These are phyloP conservation scores for Neolamprologus tretocephalus DNA, from an alignment of 2,113 vertebrate genomes.

Conservation along the genomic window DNA sequence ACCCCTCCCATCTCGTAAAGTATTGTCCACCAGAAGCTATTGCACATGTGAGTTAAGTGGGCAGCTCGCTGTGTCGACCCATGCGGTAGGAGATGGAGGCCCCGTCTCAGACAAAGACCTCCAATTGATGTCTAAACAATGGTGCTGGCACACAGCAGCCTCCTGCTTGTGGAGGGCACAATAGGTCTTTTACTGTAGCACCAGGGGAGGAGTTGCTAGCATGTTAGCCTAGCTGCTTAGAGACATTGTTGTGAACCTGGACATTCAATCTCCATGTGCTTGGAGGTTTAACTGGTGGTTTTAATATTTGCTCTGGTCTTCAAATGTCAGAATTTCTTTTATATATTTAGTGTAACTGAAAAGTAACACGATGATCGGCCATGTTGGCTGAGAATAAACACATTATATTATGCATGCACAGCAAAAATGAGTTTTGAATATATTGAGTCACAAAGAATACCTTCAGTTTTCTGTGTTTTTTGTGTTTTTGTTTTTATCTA, in stretches of 20 bases:
- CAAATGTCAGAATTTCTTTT: neutral
- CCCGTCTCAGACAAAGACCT: constrained; percentile 43
- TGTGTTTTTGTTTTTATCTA: neutral
- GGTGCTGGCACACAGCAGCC: constrained; percentile 55
- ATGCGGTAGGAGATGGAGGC: neutral
- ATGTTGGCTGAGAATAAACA: neutral
- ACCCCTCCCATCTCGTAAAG: neutral
- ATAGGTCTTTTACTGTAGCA: constrained; percentile 24
- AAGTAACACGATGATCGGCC: rapidly evolving
- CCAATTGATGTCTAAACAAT: constrained; percentile 52
- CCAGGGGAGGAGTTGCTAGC: neutral
- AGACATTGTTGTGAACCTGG: neutral
- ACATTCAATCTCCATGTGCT: neutral
- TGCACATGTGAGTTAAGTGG: constrained; percentile 13
- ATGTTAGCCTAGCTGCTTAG: neutral
- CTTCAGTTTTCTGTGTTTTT: rapidly evolving
- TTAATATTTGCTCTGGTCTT: neutral
- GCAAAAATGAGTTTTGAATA: neutral
- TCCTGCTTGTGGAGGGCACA: constrained; percentile 32
- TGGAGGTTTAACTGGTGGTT: neutral
- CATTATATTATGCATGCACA: neutral
- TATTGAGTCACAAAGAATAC: neutral
- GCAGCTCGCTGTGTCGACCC: constrained; percentile 2
- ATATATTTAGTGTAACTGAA: neutral
- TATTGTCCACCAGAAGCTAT: neutral